These are phyloP conservation scores for Phymatocera aterrima DNA, from an alignment of 2,888 invertebrate genomes.

Conservation along the genomic window DNA sequence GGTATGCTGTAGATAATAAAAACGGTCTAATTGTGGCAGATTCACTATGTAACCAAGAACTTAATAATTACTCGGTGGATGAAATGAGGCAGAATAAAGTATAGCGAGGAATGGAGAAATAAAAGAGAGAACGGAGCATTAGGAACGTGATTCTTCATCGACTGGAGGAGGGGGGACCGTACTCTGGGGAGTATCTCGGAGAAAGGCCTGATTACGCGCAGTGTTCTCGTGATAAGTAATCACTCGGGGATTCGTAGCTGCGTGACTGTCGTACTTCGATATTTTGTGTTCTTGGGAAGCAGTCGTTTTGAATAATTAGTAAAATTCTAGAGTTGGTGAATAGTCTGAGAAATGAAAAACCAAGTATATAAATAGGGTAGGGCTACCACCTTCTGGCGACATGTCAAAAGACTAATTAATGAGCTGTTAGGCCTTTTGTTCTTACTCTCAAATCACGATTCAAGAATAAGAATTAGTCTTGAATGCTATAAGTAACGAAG, in stretches of 20 bases:
- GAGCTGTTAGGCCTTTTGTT: slow-evolving; percentile 35
- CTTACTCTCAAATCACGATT: slow-evolving; percentile 20
- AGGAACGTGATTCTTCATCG: slow-evolving; percentile 27
- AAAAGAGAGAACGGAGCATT: slow-evolving; percentile 18
- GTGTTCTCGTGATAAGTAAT: slow-evolving; percentile 27
- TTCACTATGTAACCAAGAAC: background rate
- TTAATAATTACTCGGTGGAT: slow-evolving; percentile 24
- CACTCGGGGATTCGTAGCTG: background rate
- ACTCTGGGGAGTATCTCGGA: slow-evolving; percentile 27
- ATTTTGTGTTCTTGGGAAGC: background rate
- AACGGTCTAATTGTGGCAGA: background rate
- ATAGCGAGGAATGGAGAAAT: background rate
- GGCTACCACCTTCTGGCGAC: background rate
- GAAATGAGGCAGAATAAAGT: background rate
- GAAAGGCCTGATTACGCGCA: slow-evolving; percentile 27
- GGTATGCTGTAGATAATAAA: background rate
- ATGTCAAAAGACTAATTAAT: slow-evolving; percentile 34
- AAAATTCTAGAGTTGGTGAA: background rate
- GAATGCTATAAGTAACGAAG: slow-evolving; percentile 45
- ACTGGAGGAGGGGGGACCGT: background rate
- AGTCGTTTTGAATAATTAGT: slow-evolving; percentile 6
- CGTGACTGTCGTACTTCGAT: background rate
- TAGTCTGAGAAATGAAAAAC: background rate
- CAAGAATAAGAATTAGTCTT: slow-evolving; percentile 36
- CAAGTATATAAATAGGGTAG: background rate